phyloP scores from a whole-genome alignment of 2,888 invertebrate genomes.

The Sialis lutaria region DNA sequence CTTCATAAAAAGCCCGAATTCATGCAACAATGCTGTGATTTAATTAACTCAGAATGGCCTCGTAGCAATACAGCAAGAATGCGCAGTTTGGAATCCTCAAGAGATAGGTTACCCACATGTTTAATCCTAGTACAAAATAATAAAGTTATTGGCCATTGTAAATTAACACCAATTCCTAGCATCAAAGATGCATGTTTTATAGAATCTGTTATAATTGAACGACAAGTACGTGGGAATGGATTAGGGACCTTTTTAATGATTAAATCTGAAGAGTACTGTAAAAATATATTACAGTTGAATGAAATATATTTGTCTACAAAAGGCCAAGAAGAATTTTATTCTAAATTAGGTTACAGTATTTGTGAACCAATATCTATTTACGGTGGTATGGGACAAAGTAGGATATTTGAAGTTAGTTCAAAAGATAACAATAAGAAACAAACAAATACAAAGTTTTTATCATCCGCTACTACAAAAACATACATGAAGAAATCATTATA shows the following conservation, averaged over 20 bases:
- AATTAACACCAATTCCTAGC: slow-evolving; percentile 54
- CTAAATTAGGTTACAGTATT: slow-evolving; percentile 49
- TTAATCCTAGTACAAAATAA: slow-evolving; percentile 42
- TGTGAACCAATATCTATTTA: slow-evolving; percentile 56
- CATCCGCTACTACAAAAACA: too few relatives aligned
- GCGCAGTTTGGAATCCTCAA: slow-evolving; percentile 53
- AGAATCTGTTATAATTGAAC: slow-evolving; percentile 66
- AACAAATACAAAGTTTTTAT: too few relatives aligned
- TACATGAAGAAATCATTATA: too few relatives aligned
- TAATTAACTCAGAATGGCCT: slow-evolving; percentile 79
- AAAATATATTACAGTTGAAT: slow-evolving; percentile 37
- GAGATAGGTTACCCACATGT: slow-evolving; percentile 54
- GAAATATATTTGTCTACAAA: slow-evolving; percentile 49
- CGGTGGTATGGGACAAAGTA: slow-evolving; percentile 23
- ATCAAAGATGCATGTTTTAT: slow-evolving; percentile 56
- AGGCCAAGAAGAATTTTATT: slow-evolving; percentile 59
- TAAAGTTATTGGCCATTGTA: slow-evolving; percentile 58
- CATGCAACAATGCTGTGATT: slow-evolving; percentile 48
- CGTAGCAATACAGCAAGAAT: slow-evolving; percentile 64
- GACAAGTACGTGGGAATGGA: slow-evolving; percentile 51
- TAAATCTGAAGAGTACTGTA: slow-evolving; percentile 57
- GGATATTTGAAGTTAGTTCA: too few relatives aligned
- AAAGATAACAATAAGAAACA: too few relatives aligned
- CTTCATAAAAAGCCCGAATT: slow-evolving; percentile 57
- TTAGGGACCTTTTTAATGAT: slow-evolving; percentile 59